Conservation (phyloP, 2,888 invertebrate species). For the Caenorhabditis sp. region DNA sequence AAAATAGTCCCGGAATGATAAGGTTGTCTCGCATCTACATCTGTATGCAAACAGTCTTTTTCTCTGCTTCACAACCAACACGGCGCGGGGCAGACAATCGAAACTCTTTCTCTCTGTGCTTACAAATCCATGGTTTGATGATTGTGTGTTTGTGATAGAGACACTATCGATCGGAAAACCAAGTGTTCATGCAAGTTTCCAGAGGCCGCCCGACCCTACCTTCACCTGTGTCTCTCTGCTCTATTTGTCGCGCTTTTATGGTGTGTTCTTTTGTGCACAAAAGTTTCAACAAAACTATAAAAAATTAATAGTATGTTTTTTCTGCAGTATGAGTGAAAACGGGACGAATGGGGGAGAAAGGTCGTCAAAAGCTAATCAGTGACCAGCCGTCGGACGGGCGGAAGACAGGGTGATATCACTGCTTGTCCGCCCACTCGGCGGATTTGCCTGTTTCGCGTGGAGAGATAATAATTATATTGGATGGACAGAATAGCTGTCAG, state of each 20-base stretch:
- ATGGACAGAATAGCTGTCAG: slow-evolving; percentile 14
- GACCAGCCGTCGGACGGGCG: slow-evolving; percentile 2
- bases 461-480: not conserved
- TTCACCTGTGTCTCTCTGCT: too few relatives aligned
- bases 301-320: slow-evolving; percentile 23
- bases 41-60: slow-evolving; percentile 42
- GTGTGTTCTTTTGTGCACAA: not conserved
- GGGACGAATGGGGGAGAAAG: slow-evolving; percentile 11
- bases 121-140: slow-evolving; percentile 44
- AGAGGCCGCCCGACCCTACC: too few relatives aligned
- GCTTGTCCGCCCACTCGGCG: slow-evolving; percentile 53
- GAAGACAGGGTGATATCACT: slow-evolving; percentile 35
- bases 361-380: slow-evolving; percentile 49
- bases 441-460: slow-evolving; percentile 40
- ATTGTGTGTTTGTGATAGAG: slow-evolving; percentile 23
- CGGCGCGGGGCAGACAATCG: slow-evolving; percentile 33
- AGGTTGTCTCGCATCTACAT: slow-evolving; percentile 39
- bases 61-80: slow-evolving; percentile 14
- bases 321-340: slow-evolving; percentile 23
- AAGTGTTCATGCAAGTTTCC: not conserved
- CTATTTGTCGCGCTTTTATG: not conserved
- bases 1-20: slow-evolving; percentile 15
- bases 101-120: slow-evolving; percentile 33
- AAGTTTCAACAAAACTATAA: slow-evolving; percentile 20
- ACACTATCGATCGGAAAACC: slow-evolving; percentile 7